phyloP scores from a whole-genome alignment of 2,113 vertebrate species.

The Melanocharis versteri region DNA sequence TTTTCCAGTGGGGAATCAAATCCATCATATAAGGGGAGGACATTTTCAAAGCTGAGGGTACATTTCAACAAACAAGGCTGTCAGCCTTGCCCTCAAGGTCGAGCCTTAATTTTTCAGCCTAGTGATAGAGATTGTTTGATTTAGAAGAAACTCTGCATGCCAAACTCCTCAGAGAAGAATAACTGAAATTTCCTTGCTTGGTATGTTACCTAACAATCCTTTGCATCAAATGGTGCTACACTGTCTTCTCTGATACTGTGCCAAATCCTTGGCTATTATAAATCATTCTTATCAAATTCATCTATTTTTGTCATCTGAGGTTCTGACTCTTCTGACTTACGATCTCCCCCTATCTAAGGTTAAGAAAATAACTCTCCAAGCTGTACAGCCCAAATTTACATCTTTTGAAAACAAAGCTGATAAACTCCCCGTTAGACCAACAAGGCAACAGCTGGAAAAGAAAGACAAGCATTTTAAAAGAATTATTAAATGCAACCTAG shows the following conservation, averaged over 20 bases:
- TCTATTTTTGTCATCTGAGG: background rate
- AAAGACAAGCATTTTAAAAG: background rate
- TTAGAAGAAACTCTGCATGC: background rate
- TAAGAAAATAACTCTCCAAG: background rate
- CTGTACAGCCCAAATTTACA: background rate
- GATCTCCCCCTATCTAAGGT: background rate
- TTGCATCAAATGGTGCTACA: background rate
- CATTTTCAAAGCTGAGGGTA: background rate
- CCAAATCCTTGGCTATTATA: background rate
- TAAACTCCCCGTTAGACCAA: background rate
- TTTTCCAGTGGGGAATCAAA: slow-evolving; percentile 24
- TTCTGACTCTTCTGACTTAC: slow-evolving; percentile 3
- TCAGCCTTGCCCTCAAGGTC: background rate
- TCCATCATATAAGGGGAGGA: background rate
- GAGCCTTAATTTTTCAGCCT: background rate
- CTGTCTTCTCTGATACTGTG: background rate
- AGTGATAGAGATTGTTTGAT: background rate
- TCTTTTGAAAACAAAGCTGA: background rate
- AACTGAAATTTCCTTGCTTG: background rate
- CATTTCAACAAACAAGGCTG: background rate
- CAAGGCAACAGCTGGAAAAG: background rate
- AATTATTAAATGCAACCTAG: background rate
- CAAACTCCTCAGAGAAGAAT: background rate
- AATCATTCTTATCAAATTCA: background rate
- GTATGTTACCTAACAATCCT: background rate